Evolutionary conservation across 1,140 invertebrate genomes (phyloP).

Genomic region (Leptonema lineaticorne): DNA sequence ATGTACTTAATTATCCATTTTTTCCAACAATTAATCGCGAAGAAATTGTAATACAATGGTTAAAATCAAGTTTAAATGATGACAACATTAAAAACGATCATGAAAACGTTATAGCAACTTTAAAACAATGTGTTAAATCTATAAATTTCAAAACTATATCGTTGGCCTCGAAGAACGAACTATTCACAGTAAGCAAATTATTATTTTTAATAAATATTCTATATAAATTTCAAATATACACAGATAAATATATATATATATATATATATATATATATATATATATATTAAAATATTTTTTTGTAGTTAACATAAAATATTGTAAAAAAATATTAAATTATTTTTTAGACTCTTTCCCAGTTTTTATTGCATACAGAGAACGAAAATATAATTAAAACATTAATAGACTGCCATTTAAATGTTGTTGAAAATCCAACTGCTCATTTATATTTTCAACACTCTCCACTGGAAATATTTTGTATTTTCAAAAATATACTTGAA

Average conservation of each 20-base stretch:
- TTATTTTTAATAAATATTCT: background rate
- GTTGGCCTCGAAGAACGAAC: background rate
- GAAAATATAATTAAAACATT: slow-evolving; percentile 11
- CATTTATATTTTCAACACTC: slow-evolving; percentile 31
- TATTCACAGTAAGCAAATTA: slow-evolving; percentile 21
- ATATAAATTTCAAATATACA: too few species aligned
- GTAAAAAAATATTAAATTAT: background rate
- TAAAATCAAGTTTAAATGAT: slow-evolving; percentile 15
- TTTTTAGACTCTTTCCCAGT: slow-evolving; percentile 29
- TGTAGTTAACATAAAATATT: background rate
- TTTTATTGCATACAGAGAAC: background rate
- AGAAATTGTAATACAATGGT: slow-evolving; percentile 32
- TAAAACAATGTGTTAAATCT: slow-evolving; percentile 24
- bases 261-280: too few species aligned
- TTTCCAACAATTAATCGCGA: slow-evolving; percentile 31
- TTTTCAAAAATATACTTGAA: slow-evolving; percentile 20
- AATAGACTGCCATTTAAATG: slow-evolving; percentile 25
- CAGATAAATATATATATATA: too few species aligned
- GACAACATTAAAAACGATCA: background rate
- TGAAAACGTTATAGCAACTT: background rate
- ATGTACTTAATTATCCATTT: slow-evolving; percentile 30
- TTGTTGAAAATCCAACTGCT: slow-evolving; percentile 30
- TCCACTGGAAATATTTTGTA: slow-evolving; percentile 20
- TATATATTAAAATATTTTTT: too few species aligned
- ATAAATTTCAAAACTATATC: slow-evolving; percentile 35